Percentiles rank a stretch among this genome's conserved stretches.
phyloP scores from a whole-genome alignment of 1,140 invertebrate genomes.

The Atta cephalotes region DNA sequence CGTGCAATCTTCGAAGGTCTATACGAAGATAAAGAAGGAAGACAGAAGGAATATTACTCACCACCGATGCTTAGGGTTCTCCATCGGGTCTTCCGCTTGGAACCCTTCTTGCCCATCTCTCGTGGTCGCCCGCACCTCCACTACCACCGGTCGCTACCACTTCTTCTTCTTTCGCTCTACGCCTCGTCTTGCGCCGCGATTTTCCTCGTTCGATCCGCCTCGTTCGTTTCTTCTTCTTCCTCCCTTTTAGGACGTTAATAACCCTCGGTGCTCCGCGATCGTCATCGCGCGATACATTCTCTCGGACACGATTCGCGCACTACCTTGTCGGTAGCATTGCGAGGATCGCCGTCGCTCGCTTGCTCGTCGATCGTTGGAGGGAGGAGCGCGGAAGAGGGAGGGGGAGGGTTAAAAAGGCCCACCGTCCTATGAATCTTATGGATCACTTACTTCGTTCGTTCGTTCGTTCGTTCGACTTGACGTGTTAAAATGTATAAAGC shows the following conservation, averaged over 20 bases:
- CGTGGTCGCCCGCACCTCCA: conserved; percentile 74
- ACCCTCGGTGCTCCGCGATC: conserved; percentile 51
- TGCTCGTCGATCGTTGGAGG: background rate
- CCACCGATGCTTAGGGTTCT: conserved; percentile 85
- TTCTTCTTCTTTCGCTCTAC: conserved; percentile 61
- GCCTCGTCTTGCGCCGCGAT: conserved; percentile 43
- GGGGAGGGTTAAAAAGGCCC: background rate
- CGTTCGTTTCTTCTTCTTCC: conserved; percentile 17
- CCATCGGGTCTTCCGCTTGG: conserved; percentile 86
- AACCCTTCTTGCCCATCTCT: conserved; percentile 86
- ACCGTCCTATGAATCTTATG: background rate
- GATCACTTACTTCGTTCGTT: background rate
- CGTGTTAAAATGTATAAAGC: background rate
- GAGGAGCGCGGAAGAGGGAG: background rate
- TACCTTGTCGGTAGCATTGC: conserved; percentile 75
- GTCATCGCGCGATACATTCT: conserved; percentile 58
- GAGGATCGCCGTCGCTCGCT: conserved; percentile 33
- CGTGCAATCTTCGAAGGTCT: background rate
- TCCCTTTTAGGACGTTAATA: conserved; percentile 65
- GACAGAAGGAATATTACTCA: conserved; percentile 76
- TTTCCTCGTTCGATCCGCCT: background rate
- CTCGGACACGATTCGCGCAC: conserved; percentile 47
- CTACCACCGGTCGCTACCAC: conserved; percentile 46
- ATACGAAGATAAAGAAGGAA: background rate
- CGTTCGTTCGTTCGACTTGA: background rate